phyloP scores from a whole-genome alignment of 2,888 invertebrate genomes.

The Keiferia lycopersicella region DNA sequence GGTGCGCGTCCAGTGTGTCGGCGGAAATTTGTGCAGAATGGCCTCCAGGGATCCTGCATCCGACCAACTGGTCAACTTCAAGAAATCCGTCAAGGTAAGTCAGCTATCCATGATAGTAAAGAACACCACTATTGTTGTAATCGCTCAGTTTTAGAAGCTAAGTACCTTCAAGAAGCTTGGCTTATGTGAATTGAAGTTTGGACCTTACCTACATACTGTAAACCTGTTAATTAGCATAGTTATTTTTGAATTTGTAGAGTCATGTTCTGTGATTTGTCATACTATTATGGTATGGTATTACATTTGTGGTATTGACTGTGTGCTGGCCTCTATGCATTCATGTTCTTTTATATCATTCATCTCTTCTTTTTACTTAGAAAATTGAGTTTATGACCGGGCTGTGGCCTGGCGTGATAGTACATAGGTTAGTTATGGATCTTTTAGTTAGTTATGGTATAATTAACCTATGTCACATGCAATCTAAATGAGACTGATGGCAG shows the following conservation, averaged over 20 bases:
- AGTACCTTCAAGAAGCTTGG: neutral
- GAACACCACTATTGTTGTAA: neutral
- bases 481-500: too few species aligned
- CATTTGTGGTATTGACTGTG: too few species aligned
- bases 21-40: slow-evolving; percentile 26
- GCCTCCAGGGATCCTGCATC: slow-evolving; percentile 81
- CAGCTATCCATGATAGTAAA: neutral
- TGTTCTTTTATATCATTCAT: too few species aligned
- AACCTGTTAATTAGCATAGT: neutral
- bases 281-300: too few species aligned
- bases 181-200: neutral
- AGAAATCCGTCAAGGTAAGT: slow-evolving; percentile 82
- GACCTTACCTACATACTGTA: neutral
- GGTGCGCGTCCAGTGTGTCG: slow-evolving; percentile 31
- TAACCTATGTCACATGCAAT: too few species aligned
- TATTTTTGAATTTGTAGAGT: slow-evolving; percentile 1
- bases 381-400: too few species aligned
- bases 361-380: too few species aligned
- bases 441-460: too few species aligned
- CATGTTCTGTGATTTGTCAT: slow-evolving; percentile 24
- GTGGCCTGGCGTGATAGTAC: too few species aligned
- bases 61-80: slow-evolving; percentile 84
- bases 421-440: too few species aligned
- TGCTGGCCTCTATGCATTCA: neutral
- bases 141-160: neutral